Evolutionary conservation across 2,888 invertebrate species (phyloP).

Genomic region (Tupiocoris notatus): DNA sequence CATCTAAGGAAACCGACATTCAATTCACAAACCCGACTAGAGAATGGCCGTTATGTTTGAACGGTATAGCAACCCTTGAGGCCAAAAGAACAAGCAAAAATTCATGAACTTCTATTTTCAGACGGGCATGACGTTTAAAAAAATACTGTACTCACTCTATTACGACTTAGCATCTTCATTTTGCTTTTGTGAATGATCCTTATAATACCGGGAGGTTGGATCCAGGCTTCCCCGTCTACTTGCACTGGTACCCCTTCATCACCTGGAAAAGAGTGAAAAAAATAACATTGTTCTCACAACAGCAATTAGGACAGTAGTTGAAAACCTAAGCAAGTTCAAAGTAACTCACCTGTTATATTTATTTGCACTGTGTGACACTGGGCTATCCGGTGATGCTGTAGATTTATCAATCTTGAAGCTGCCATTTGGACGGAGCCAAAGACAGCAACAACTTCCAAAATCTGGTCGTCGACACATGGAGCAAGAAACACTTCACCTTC

Average conservation of each 20-base stretch:
- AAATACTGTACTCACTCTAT: constrained; percentile 65
- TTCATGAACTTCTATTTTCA: neutral
- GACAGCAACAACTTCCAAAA: constrained; percentile 95
- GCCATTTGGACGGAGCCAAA: constrained; percentile 98
- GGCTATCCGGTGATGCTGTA: constrained; percentile 95
- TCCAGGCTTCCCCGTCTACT: constrained; percentile 98
- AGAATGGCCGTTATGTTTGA: too few species aligned
- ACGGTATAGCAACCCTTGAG: too few species aligned
- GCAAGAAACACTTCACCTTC: constrained; percentile 88
- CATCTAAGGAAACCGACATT: too few species aligned
- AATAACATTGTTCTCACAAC: too few species aligned
- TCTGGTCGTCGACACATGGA: constrained; percentile 93
- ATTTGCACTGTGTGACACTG: constrained; percentile 96
- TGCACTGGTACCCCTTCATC: constrained; percentile 91
- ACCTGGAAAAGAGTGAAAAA: too few species aligned
- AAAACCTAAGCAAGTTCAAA: neutral
- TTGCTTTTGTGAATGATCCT: constrained; percentile 94
- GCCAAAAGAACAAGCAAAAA: neutral
- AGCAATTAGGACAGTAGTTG: neutral
- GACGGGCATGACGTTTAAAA: neutral
- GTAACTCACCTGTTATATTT: constrained; percentile 69
- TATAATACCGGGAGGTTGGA: constrained; percentile 95
- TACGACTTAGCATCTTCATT: constrained; percentile 92
- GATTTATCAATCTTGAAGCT: constrained; percentile 87
- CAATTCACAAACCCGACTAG: too few species aligned